Evolutionary conservation across 1,140 invertebrate genomes (phyloP).

Genomic region (Artemia franciscana): DNA sequence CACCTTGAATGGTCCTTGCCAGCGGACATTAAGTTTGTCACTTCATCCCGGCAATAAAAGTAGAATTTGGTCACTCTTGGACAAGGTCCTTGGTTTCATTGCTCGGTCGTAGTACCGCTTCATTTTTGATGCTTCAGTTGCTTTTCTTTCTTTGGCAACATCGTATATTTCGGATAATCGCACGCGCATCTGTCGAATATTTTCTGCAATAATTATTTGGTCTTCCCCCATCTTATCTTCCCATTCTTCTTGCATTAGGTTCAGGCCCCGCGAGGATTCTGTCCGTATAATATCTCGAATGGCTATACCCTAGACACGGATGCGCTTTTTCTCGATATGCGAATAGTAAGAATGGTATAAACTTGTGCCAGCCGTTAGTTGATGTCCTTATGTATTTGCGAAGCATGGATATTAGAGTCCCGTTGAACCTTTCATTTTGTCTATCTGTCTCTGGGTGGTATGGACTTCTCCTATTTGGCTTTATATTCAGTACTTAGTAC

Average conservation of each 20-base stretch:
- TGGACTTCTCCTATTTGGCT: slow-evolving; percentile 11
- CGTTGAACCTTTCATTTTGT: slow-evolving; percentile 14
- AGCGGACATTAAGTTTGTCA: not conserved
- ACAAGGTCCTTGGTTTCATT: too few species aligned
- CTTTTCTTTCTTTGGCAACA: too few species aligned
- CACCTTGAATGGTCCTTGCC: not conserved
- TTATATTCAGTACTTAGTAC: slow-evolving; percentile 9
- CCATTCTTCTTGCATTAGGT: not conserved
- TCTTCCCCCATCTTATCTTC: too few species aligned
- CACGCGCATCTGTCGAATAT: too few species aligned
- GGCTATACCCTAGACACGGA: not conserved
- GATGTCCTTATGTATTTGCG: not conserved
- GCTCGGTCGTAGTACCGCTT: too few species aligned
- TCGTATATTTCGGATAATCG: too few species aligned
- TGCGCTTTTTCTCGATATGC: not conserved
- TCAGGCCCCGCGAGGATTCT: not conserved
- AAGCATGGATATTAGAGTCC: slow-evolving; percentile 13
- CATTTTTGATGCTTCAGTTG: too few species aligned
- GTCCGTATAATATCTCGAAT: not conserved
- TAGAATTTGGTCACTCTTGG: not conserved
- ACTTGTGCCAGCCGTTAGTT: not conserved
- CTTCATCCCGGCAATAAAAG: not conserved
- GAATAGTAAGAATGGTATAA: not conserved
- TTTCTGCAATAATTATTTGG: too few species aligned
- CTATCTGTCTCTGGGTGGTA: slow-evolving; percentile 11